Percentiles rank a stretch among this genome's conserved stretches.
These are phyloP conservation scores for Pteropus alecto DNA, from an alignment of 2,113 vertebrate species.

Conservation along the genomic window DNA sequence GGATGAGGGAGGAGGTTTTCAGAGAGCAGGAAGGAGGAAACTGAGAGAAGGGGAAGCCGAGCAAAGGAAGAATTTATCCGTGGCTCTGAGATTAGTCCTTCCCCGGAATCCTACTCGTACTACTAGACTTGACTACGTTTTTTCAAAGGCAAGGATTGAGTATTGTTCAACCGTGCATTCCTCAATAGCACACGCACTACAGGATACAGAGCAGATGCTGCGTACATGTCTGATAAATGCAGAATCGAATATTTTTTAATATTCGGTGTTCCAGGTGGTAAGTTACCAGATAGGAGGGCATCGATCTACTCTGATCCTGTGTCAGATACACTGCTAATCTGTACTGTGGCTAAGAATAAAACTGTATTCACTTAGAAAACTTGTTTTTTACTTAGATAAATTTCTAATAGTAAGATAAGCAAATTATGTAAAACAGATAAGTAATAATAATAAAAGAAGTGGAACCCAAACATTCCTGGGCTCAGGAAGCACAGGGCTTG, in stretches of 20 bases:
- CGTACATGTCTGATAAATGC: neutral
- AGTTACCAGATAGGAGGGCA: neutral
- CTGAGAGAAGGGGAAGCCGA: neutral
- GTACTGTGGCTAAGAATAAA: neutral
- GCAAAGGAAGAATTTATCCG: neutral
- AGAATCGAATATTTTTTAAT: neutral
- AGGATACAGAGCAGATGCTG: neutral
- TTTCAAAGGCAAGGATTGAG: neutral
- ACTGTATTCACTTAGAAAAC: neutral
- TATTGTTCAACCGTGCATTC: neutral
- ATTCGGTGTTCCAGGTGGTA: neutral
- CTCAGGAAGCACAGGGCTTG: conserved; percentile 24
- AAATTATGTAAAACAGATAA: conserved; percentile 5
- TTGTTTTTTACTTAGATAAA: conserved; percentile 5
- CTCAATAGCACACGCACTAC: neutral
- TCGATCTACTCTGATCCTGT: neutral
- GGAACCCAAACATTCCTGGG: neutral
- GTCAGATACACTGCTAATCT: neutral
- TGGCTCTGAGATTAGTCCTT: neutral
- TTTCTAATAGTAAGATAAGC: conserved; percentile 11
- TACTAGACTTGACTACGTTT: neutral
- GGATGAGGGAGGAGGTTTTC: too few relatives aligned
- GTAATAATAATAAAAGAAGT: neutral
- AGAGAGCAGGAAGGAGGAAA: neutral
- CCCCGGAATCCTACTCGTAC: neutral